Evolutionary conservation across 1,140 invertebrate species (phyloP), one percentile per base, ranked within the genome.

Genomic region (Drosophila sulfurigaster): DNA sequence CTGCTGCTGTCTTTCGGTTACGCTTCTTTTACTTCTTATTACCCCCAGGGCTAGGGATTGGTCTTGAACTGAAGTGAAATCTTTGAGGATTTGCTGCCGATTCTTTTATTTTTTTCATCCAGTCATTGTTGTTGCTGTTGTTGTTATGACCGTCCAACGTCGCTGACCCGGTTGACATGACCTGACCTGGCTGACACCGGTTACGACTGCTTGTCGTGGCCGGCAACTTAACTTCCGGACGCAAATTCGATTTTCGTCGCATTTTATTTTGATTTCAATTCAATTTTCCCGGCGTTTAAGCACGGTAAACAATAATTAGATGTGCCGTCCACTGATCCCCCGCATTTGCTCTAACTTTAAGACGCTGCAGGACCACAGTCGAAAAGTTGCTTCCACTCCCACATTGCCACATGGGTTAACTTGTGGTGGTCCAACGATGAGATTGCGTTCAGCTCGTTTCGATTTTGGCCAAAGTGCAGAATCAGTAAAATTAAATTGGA

Each of bases 401-500:
- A 16, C 6, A 15, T 38, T 57, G 41, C 45, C 62, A 64, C 72
- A 64, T 78, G 65, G 58, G 16, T 71, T 63, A 62, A 62, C 63
- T 68, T 76, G 62, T 48, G 78, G 68, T 48, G 78, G 72, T 64
- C 59, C 81, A 65, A 41, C 79, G 76, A 76, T 68, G 59, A 80
- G 81, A 85, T 81, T 76, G 76, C 78, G 72, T 70, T 87, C 41
- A 46, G 78, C 68, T 54, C 67, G 67, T 73, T 88, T 83, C 83
- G 83, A 88, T 89, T 89, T 89, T 89, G 63, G 56, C 74, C 81
- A 88, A 88, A 88, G 83, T 89, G 83, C 83, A 83, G 77, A 89
- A 80, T 88, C 83, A 81, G 83, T 88, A 66, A 88, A 88, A 88
- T 88, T 88, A 88, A 89, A 88, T 88, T 88, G 83, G 83, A 81